Evolutionary conservation across 2,888 invertebrate species (phyloP), one percentile per base, ranked within the genome.

Genomic region (Sinhomidia bicolor): DNA sequence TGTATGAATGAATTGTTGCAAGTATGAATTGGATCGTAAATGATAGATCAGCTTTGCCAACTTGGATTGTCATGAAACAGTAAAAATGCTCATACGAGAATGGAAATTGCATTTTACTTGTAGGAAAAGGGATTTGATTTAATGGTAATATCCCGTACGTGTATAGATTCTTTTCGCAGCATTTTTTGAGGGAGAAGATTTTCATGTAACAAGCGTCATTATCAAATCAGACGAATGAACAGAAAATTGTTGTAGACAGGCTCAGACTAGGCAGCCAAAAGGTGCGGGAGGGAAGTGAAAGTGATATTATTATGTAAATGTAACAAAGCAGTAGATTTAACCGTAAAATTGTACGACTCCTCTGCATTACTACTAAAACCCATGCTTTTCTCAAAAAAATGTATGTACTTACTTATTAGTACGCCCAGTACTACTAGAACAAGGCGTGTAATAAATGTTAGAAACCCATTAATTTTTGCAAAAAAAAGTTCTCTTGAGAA

Each of bases 41-140:
- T 85, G 85, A 85, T 85, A 57, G 60, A 85, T 85, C 85, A 51
- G 62, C 29, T 41, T 12, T 26, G 60, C 57, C 83, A 74, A 76
- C 12, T 57, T 10, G 57, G 41, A 74, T 71, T 74, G 71, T 29
- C 57, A 26, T 54, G 41, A 17, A 65, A 23, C n/a, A n/a, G 32
- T 57, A 20, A 3, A 29, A 32, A 62, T 32, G 14, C 32, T 41
- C 9, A 17, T 76, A 26, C 0, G 51, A 29, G 47, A 76, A 71
- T 51, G 51, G 29, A 76, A 76, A 76, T 51, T 76, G 26, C 76
- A 51, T 51, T 26, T 44, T 71, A 17, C 71, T 71, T 20, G n/a
- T 17, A 29, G 26, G 20, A n/a, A 81, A 36, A 68, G n/a, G 68
- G 32, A 68, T 82, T 14, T 29, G n/a, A 32, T 26, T 82, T 68